Base-by-base conservation (phyloP, 2,888 invertebrate genomes). In the Acleris sparsana region DNA sequence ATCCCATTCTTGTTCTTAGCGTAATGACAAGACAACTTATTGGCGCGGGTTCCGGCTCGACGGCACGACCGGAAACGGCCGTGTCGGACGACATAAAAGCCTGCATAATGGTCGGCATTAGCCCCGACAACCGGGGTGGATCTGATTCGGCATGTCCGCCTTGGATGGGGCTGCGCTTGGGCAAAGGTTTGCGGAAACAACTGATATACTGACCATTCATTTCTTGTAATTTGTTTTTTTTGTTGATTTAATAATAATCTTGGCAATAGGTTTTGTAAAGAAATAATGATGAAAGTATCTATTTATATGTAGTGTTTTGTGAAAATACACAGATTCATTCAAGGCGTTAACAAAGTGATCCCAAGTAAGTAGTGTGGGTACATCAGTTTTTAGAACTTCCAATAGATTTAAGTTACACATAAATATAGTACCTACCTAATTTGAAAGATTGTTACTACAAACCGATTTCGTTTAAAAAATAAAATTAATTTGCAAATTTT, bases 71-170 rank as follows among this genome's bases (percentile, higher is more conserved):
- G 56, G 56, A 56, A 56, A 56, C 56, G n/a, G n/a, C 43, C 43
- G 13, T 18, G 52, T 52, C 20, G 43, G 52, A 39, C 57, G 18
- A 29, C 48, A 29, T 46, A 29, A 48, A 58, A 46, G 29, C 33
- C 48, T 48, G 49, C 58, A 58, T 58, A 49, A 49, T 58, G 46
- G 51, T n/a, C 13, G 77, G 82, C 82, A 84, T 84, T 82, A 83
- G 76, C 74, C 72, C 76, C 79, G 84, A 80, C 81, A 78, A 76
- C 33, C 9, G 11, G 67, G 69, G 22, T 9, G 56, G 56, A 39
- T 18, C 53, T n/a, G 56, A 39, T 20, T 13, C 20, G 55, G 39
- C 22, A 44, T 44, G 56, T 56, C 44, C 53, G 17, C n/a, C 39
- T 11, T 33, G 53, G 53, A 33, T 13, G n/a, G 53, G 46, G 17